phyloP scores from a whole-genome alignment of 2,113 vertebrate species.

The Actenoides lindsayi region DNA sequence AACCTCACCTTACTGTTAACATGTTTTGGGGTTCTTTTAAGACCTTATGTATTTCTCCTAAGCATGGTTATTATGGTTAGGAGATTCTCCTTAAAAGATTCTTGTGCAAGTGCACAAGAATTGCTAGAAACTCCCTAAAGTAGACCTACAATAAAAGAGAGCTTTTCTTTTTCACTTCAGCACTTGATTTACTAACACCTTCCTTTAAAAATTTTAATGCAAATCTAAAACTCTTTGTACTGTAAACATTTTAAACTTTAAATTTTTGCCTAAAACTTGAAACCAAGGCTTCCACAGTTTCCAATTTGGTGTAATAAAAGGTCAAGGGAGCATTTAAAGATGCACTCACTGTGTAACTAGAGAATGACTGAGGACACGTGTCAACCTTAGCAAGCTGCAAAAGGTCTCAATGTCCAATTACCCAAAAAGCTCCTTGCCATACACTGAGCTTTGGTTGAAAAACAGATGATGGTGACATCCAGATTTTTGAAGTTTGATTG shows the following conservation, averaged over 20 bases:
- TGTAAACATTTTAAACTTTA: neutral
- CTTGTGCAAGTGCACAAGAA: neutral
- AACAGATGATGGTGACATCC: accelerated
- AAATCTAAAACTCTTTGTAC: neutral
- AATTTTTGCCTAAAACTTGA: neutral
- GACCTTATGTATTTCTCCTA: neutral
- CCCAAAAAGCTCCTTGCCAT: neutral
- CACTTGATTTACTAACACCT: too few species aligned
- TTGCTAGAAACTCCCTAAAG: neutral
- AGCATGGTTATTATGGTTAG: neutral
- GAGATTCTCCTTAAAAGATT: neutral
- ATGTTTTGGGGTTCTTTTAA: neutral
- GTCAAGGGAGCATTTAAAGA: neutral
- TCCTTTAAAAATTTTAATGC: too few species aligned
- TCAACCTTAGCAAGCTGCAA: neutral
- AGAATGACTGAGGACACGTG: neutral
- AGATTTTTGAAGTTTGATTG: neutral
- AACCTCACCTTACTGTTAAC: neutral
- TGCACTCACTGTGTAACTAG: neutral
- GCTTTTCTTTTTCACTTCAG: too few species aligned
- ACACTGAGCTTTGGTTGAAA: neutral
- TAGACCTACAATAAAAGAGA: neutral
- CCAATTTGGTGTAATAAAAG: neutral
- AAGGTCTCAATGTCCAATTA: neutral
- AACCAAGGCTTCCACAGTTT: neutral